Evolutionary conservation across 2,888 invertebrate genomes (phyloP), one percentile per base, ranked within the genome.

Genomic region (Meghimatium bilineatum): DNA sequence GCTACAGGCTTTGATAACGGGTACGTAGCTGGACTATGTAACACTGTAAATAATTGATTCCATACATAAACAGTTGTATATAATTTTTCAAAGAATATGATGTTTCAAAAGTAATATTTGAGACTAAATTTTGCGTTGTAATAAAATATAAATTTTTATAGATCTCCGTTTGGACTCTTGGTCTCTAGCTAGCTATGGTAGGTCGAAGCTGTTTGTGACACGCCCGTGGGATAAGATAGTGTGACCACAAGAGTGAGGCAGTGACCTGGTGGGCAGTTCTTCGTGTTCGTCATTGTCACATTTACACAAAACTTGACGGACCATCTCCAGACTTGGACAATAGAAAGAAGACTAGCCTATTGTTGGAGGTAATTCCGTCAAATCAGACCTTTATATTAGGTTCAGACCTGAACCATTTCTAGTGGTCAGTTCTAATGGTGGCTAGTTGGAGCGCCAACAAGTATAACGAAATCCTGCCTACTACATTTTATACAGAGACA

Each of bases 201-300:
- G 74, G 20, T 52, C 20, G 49, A 32, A 23, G 20, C 32, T 29
- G 23, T 52, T 20, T 52, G 52, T 74, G 52, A 74, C 29, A 74
- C 72, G 49, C 29, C 72, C 29, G 72, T 52, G 1, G 0, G 74
- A 20, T 72, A 72, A 44, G 29, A 69, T 17, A 26, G 72, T 44
- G 71, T 38, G 71, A 38, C 38, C 38, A 23, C 74, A 52, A 5
- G 52, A 32, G 74, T 34, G 20, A 52, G 74, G 34, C 52, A 52
- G 32, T 1, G 32, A 34, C 72, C 44, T 23, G 29, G 76, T 77
- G 76, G 76, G 76, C 76, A 60, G 76, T 77, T 77, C 76, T 60
- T 23, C 76, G 63, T 79, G 38, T 20, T 88, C 82, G 5, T 91
- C 80, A 44, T 75, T 81, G 80, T 85, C 84, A 52, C 77, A 78